Percentiles rank a stretch among this genome's conserved stretches.
Conservation (phyloP, 2,113 vertebrate genomes). For the Phodopus roborovskii region DNA sequence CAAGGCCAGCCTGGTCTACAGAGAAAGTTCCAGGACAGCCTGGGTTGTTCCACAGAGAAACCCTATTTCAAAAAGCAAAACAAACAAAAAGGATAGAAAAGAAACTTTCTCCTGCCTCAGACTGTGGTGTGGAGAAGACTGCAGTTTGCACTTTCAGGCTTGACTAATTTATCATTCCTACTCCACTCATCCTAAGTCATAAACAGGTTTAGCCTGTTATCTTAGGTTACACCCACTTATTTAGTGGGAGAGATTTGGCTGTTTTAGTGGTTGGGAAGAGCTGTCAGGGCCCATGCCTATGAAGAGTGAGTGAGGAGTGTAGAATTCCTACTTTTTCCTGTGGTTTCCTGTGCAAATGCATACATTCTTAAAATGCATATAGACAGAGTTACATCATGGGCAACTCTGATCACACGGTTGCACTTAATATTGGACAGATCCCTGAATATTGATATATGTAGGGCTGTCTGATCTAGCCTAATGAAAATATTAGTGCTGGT, state of each 20-base stretch:
- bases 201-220: not conserved
- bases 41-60: no score
- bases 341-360: not conserved
- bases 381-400: not conserved
- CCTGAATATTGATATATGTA: not conserved
- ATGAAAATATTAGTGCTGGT: not conserved
- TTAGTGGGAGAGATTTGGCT: not conserved
- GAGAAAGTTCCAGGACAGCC: no score
- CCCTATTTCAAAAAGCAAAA: no score
- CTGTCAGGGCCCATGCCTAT: no score
- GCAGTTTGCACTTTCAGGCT: not conserved
- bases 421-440: not conserved
- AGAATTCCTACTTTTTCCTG: not conserved
- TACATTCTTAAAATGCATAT: not conserved
- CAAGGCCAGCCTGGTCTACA: no score
- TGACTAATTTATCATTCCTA: not conserved
- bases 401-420: not conserved
- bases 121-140: not conserved
- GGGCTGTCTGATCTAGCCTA: conserved; percentile 18
- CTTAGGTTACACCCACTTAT: not conserved
- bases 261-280: not conserved
- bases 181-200: not conserved
- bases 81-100: no score
- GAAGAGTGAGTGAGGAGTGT: no score
- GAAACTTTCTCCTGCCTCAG: not conserved